Evolutionary conservation across 2,113 vertebrate genomes (phyloP).

Genomic region (Chauna torquata): DNA sequence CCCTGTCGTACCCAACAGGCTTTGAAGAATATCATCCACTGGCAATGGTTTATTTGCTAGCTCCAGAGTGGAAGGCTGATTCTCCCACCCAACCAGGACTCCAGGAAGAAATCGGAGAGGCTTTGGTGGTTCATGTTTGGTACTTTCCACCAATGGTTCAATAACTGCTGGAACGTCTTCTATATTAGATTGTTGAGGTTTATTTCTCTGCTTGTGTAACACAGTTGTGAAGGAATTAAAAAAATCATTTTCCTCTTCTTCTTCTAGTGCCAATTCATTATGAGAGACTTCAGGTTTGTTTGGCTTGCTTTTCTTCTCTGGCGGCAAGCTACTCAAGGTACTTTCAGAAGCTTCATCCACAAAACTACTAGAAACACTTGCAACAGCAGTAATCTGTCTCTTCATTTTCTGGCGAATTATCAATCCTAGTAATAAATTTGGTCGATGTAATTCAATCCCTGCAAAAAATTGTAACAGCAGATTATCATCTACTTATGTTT

Average conservation of each 20-base stretch:
- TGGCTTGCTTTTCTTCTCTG: constrained; percentile 84
- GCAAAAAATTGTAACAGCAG: constrained; percentile 62
- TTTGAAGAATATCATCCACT: constrained; percentile 81
- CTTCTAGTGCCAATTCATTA: constrained; percentile 68
- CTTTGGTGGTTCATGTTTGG: constrained; percentile 82
- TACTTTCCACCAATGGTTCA: constrained; percentile 77
- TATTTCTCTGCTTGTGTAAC: constrained; percentile 84
- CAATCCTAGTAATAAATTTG: constrained; percentile 92
- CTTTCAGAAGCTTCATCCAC: constrained; percentile 79
- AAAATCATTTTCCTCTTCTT: constrained; percentile 87
- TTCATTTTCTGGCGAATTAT: constrained; percentile 95
- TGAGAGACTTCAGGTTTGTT: constrained; percentile 76
- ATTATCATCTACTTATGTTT: neutral
- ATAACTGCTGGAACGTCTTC: constrained; percentile 68
- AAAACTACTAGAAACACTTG: constrained; percentile 67
- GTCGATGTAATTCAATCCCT: constrained; percentile 93
- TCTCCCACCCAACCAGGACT: constrained; percentile 92
- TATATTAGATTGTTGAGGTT: constrained; percentile 73
- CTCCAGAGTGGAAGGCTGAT: constrained; percentile 84
- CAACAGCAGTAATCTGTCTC: constrained; percentile 78
- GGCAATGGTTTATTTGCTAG: constrained; percentile 80
- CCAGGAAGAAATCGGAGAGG: constrained; percentile 95
- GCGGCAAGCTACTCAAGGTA: constrained; percentile 70
- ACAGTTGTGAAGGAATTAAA: constrained; percentile 85
- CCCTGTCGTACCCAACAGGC: constrained; percentile 74